Evolutionary conservation across 2,888 invertebrate species (phyloP), one percentile per base, ranked within the genome.

Genomic region (Epirrhoe alternata): DNA sequence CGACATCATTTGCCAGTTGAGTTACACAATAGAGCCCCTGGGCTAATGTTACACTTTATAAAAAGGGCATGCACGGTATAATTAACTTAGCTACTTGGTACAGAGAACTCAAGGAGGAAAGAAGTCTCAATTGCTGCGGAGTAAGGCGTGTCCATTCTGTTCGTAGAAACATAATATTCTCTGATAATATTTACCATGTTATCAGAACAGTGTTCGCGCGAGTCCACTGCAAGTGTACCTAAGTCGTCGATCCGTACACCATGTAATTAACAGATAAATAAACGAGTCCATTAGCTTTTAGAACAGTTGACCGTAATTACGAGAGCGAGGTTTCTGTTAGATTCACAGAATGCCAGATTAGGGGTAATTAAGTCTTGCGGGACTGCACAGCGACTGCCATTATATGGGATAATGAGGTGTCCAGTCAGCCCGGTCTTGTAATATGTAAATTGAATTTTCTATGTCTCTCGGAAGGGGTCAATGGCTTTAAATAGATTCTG

Each of bases 381-480:
- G 86, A 88, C 85, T 87, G 87, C 86, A 79, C 84, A 85, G 83
- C 81, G 82, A 79, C 81, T 80, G 80, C 86, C 85, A 87, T 90
- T 90, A 90, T 87, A 87, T 85, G 88, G 90, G 89, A 88, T 90
- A 91, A 91, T 90, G 90, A 90, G 90, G 86, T 88, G 91, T 86
- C 90, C 90, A 90, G 86, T 87, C 90, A 85, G 86, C 79, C 80
- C 73, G 71, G 86, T 83, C 85, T 83, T 87, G 86, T 88, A 85
- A 86, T 89, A 91, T 90, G 89, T 86, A 90, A 90, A 91, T 90
- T 90, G 86, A 90, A 90, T 88, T 88, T 86, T 85, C 85, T 83
- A 84, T 86, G 84, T 80, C 74, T 77, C 74, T 77, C 77, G 77
- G 72, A 74, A 80, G 75, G 72, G 81, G 77, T 77, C 74, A 77